Percentiles rank a stretch among this genome's conserved stretches.
Evolutionary conservation across 2,888 invertebrate genomes (phyloP).

Genomic region (Caenorhabditis sinica): DNA sequence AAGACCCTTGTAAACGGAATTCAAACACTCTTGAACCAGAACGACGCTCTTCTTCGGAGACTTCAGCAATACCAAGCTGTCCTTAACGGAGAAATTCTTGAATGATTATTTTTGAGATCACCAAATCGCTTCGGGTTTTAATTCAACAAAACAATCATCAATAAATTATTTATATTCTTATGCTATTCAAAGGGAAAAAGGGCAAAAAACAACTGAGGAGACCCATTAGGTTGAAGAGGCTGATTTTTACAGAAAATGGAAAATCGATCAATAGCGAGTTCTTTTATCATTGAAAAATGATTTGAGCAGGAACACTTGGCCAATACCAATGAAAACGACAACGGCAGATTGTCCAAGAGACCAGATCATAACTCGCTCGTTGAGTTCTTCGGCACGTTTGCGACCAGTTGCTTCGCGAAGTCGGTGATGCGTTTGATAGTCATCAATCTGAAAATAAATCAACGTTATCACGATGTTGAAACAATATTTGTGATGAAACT

Average conservation of each 20-base stretch:
- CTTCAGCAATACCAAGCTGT: conserved; percentile 69
- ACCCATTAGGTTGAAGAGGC: conserved; percentile 34
- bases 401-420: conserved; percentile 95
- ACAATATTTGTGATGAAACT: not conserved
- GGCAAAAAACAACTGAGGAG: conserved; percentile 41
- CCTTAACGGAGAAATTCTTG: conserved; percentile 67
- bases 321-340: conserved; percentile 91
- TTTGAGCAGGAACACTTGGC: conserved; percentile 88
- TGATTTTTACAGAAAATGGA: conserved; percentile 37
- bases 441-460: conserved; percentile 89
- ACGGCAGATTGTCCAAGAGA: conserved; percentile 92
- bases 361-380: conserved; percentile 95
- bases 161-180: conserved; percentile 55
- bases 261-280: conserved; percentile 65
- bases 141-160: conserved; percentile 23
- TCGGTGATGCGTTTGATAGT: conserved; percentile 97
- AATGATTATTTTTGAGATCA: conserved; percentile 34
- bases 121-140: conserved; percentile 24
- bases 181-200: conserved; percentile 29
- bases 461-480: not conserved
- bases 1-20: conserved; percentile 79
- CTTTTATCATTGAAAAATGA: conserved; percentile 83
- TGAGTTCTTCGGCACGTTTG: conserved; percentile 96
- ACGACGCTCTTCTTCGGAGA: conserved; percentile 75
- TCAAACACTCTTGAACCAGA: conserved; percentile 78